These are phyloP conservation scores for Drosophila pseudoananassae DNA, from an alignment of 1,140 invertebrate species.

Conservation along the genomic window DNA sequence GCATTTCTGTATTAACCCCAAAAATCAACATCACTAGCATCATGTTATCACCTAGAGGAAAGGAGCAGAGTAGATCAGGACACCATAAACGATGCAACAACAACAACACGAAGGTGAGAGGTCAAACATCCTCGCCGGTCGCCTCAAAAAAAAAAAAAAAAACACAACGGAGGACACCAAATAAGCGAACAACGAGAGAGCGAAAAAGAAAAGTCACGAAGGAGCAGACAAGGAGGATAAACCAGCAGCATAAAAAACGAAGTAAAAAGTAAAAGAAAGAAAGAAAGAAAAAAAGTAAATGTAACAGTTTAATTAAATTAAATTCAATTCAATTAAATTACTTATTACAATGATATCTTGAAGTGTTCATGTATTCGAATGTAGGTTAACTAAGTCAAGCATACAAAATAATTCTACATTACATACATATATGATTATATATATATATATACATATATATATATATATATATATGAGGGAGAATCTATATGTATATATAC, in stretches of 20 bases:
- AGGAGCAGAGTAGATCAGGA: conserved; percentile 23
- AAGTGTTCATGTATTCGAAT: conserved; percentile 82
- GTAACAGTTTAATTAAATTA: conserved; percentile 71
- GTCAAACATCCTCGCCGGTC: neutral
- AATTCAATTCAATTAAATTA: conserved; percentile 78
- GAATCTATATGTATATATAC: conserved; percentile 8
- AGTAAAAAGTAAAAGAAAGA: conserved; percentile 3
- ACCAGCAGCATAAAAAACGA: neutral
- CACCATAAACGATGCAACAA: conserved; percentile 29
- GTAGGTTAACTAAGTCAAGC: conserved; percentile 76
- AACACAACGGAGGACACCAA: conserved; percentile 12
- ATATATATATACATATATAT: conserved; percentile 39
- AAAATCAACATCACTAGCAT: conserved; percentile 32
- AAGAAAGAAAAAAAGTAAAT: conserved; percentile 18
- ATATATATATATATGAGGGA: conserved; percentile 9
- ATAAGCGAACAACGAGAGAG: conserved; percentile 2
- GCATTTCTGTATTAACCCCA: conserved; percentile 80
- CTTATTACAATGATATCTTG: conserved; percentile 80
- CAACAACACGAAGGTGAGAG: conserved; percentile 20
- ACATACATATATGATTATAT: conserved; percentile 1
- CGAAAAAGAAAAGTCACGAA: conserved; percentile 19
- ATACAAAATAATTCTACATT: conserved; percentile 65
- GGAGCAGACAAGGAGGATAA: conserved; percentile 5
- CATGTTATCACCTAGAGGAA: conserved; percentile 31
- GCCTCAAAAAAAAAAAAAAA: conserved; percentile 2